Evolutionary conservation across 2,113 vertebrate species (phyloP).

Genomic region (Halichoerus grypus): DNA sequence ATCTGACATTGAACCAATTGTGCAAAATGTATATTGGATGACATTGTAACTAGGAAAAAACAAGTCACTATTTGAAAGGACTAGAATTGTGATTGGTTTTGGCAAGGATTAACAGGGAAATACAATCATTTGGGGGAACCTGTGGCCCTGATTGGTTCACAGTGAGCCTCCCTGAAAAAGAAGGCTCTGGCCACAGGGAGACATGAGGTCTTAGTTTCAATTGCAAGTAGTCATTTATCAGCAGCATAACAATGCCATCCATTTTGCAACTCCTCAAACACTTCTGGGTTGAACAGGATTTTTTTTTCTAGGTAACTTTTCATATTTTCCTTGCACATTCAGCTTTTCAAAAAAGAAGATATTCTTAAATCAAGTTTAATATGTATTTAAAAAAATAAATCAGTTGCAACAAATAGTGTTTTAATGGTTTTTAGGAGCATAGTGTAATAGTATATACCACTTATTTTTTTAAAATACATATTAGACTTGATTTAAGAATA

Average conservation of each 20-base stretch:
- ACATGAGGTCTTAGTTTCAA: not conserved
- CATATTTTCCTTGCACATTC: constrained; percentile 3
- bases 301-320: constrained; percentile 6
- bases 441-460: not conserved
- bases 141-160: not conserved
- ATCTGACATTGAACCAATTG: not conserved
- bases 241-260: not conserved
- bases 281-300: not conserved
- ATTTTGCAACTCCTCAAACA: constrained; percentile 12
- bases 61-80: not conserved
- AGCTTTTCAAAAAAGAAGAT: constrained; percentile 30
- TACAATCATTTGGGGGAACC: not conserved
- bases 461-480: not conserved
- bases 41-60: not conserved
- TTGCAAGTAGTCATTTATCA: not conserved
- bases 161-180: not conserved
- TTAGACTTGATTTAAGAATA: not conserved
- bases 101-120: not conserved
- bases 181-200: not conserved
- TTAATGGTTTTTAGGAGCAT: not conserved
- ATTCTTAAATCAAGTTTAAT: not conserved
- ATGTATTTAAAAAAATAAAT: not conserved
- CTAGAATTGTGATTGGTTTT: not conserved
- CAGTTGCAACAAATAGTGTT: not conserved
- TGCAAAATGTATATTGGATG: constrained; percentile 9